Evolutionary conservation across 1,140 invertebrate species (phyloP).

Genomic region (Oreohelix idahoensis): DNA sequence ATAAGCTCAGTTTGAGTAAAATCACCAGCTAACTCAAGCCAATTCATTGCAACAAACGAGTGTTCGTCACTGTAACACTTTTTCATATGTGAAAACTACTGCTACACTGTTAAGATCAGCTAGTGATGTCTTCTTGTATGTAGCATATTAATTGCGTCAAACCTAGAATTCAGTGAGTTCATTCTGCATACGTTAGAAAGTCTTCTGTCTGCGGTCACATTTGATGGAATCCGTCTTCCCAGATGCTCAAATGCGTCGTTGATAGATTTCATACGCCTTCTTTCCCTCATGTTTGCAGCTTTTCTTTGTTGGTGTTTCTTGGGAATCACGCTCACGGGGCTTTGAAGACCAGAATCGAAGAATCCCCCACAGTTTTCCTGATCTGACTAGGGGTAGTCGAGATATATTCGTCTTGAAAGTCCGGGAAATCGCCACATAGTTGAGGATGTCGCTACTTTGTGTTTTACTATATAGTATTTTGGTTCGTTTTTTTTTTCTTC

Average conservation of each 20-base stretch:
- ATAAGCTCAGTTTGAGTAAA: too few species aligned
- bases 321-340: constrained; percentile 31
- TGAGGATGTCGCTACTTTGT: too few species aligned
- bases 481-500: too few species aligned
- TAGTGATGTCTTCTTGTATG: too few species aligned
- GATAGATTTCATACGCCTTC: constrained; percentile 71
- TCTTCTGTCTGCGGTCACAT: constrained; percentile 57
- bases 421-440: constrained; percentile 24
- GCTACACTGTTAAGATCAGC: too few species aligned
- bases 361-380: constrained; percentile 16
- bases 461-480: too few species aligned
- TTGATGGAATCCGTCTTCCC: constrained; percentile 63
- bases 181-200: constrained; percentile 70
- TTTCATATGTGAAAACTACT: too few species aligned
- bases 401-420: constrained; percentile 31
- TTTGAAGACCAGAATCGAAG: constrained; percentile 1
- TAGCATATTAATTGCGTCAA: too few species aligned
- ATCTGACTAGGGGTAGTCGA: constrained; percentile 49
- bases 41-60: too few species aligned
- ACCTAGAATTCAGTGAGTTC: too few species aligned
- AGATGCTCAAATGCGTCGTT: constrained; percentile 72
- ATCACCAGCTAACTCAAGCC: too few species aligned
- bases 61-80: too few species aligned
- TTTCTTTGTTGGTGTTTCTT: constrained; percentile 65
- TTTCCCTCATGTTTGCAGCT: constrained; percentile 71